Percentiles rank a stretch among this genome's conserved stretches.
These are phyloP conservation scores for Temnothorax ravouxi DNA, from an alignment of 2,888 invertebrate species.

Conservation along the genomic window DNA sequence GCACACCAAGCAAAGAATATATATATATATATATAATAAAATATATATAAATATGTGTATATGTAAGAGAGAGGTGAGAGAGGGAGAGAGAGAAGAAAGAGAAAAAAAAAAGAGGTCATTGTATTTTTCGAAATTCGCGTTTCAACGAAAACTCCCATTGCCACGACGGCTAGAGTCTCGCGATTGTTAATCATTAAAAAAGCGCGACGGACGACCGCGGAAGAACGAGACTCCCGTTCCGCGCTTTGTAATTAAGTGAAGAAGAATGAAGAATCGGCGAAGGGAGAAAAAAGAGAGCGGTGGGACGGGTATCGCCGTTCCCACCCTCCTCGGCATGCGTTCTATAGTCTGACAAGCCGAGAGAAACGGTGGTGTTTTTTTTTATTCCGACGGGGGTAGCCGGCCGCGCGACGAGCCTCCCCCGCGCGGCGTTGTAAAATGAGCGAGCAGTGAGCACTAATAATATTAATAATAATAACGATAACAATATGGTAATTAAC, in stretches of 20 bases:
- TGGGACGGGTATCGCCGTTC: slow-evolving; percentile 28
- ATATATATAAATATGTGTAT: slow-evolving; percentile 50
- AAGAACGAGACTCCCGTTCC: slow-evolving; percentile 56
- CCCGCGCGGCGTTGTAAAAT: slow-evolving; percentile 72
- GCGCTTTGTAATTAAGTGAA: slow-evolving; percentile 74
- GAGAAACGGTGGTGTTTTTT: slow-evolving; percentile 41
- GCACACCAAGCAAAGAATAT: slow-evolving; percentile 31
- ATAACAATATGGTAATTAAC: slow-evolving; percentile 62
- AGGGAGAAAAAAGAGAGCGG: slow-evolving; percentile 22
- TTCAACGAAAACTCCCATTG: slow-evolving; percentile 58
- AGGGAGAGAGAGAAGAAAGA: neutral
- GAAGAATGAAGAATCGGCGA: slow-evolving; percentile 39
- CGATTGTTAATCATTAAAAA: slow-evolving; percentile 56
- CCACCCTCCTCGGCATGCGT: slow-evolving; percentile 25
- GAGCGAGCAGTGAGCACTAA: slow-evolving; percentile 72
- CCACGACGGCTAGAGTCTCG: slow-evolving; percentile 53
- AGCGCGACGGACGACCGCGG: slow-evolving; percentile 46
- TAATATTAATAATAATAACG: slow-evolving; percentile 70
- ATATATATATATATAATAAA: slow-evolving; percentile 39
- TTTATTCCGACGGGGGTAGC: slow-evolving; percentile 48
- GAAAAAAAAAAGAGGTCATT: slow-evolving; percentile 39
- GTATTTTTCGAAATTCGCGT: slow-evolving; percentile 59
- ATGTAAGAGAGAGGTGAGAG: slow-evolving; percentile 23
- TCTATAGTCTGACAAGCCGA: slow-evolving; percentile 31
- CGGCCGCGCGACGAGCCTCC: slow-evolving; percentile 47